Evolutionary conservation across 2,797 vertebrate species (phyloP), one percentile per base, ranked within the genome.

Genomic region (Sebastes hubbsi): DNA sequence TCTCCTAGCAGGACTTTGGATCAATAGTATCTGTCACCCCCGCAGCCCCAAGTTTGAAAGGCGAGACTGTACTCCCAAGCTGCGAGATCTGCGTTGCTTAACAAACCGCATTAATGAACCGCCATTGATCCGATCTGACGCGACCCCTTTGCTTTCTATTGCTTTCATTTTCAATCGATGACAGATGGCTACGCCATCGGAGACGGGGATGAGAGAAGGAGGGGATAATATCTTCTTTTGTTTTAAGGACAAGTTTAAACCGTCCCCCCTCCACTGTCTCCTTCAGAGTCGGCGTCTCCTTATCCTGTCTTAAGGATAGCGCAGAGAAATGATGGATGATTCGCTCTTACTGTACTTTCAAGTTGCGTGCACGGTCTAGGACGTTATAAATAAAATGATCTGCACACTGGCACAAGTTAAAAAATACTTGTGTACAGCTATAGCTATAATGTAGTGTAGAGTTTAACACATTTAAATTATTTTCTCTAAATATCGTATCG

Each of bases 81-180:
- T 88, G 86, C 59, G 36, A 91, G 94, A 95, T 95, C 95, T 93
- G 79, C 77, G 92, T 95, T 95, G 93, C 95, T 95, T 96, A 95
- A 95, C 95, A 91, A 94, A 93, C 91, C 88, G 94, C 94, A 96
- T 96, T 96, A 95, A 96, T 94, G 94, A 96, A 92, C 87, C 69
- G 14, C 84, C 87, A 95, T 94, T 94, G 94, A 96, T 95, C 93
- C 91, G 92, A 94, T 94, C 86, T 93, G 91, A 94, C 85, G 86
- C 72, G 86, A 85, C 89, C 91, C 87, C 92, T 88, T 94, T 90
- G 87, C 90, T 91, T 95, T 95, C 92, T 84, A 90, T 95, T 93
- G 89, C 95, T 95, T 96, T 96, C 93, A 95, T 95, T 96, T 95
- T 92, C 88, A 93, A 93, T 96, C 94, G 86, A 96, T 96, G 92